Base-by-base conservation (phyloP, 2,888 invertebrate species). In the Ligdia adustata region DNA sequence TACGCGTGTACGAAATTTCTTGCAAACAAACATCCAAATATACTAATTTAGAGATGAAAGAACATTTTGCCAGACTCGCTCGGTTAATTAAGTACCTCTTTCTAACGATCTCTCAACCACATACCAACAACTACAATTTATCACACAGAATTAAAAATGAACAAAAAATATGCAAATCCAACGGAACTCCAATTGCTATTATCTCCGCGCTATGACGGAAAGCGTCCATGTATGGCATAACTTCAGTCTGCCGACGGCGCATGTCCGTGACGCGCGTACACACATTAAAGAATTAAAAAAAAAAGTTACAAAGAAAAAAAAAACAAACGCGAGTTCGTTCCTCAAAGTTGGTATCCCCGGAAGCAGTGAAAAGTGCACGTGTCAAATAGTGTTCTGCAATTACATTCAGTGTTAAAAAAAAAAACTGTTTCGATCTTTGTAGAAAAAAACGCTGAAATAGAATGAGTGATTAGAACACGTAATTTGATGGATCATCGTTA, bases 201-300 rank as follows among this genome's bases (percentile, higher is more conserved):
- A 61, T 61, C 61, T 55, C 33, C 11, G 6, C 12, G 9, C 45
- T 55, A 57, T 61, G 59, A 57, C 55, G 59, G 50, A 53, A 39
- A 4, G 44, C 45, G 31, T 0, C 56, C 56, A 54, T 57, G 51
- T 55, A 53, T 47, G 58, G 55, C 38, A 44, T 54, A 49, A 49
- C 51, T 52, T 45, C 43, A 55, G 54, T 50, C 28, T 27, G 43
- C 45, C 37, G 43, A 15, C 33, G 6, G 40, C 7, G 38, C 2
- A 24, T n/a, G 15, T 28, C 53, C 35, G 52, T 9, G 49, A 49
- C 59, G 61, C 53, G 59, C 14, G 49, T 45, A 45, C 52, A 32
- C 39, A 6, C 6, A 2, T 57, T 52, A 15, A n/a, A 29, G n/a
- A 6, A n/a, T 7, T 18, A 12, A 16, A 18, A 27, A 41, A 26